These are phyloP conservation scores for Ips nitidus DNA, from an alignment of 1,140 invertebrate genomes.

Conservation along the genomic window DNA sequence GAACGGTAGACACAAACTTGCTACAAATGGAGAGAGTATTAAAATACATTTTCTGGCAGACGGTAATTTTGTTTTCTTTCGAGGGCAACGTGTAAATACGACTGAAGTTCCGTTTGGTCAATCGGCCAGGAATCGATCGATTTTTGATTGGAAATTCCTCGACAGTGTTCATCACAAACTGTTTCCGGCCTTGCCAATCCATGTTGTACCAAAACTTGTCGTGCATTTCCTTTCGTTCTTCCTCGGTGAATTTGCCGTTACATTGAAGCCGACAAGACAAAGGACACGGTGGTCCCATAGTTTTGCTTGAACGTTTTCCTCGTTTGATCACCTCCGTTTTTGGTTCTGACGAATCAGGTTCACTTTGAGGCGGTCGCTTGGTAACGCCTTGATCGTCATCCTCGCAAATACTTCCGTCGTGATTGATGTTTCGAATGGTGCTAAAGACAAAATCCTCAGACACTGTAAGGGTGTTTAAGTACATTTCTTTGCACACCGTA, in stretches of 20 bases:
- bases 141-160: constrained; percentile 31
- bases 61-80: constrained; percentile 20
- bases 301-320: constrained; percentile 20
- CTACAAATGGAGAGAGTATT: constrained; percentile 28
- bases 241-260: constrained; percentile 20
- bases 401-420: constrained; percentile 26
- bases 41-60: constrained; percentile 31
- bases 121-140: constrained; percentile 15
- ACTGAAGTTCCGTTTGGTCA: constrained; percentile 22
- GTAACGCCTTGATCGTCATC: constrained; percentile 8
- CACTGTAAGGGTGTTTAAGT: constrained; percentile 21
- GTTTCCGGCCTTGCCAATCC: constrained; percentile 26
- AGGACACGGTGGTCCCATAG: constrained; percentile 26
- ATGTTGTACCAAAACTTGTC: constrained; percentile 25
- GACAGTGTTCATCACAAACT: constrained; percentile 28
- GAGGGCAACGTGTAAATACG: constrained; percentile 19
- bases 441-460: constrained; percentile 17
- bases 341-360: not conserved
- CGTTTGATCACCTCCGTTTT: constrained; percentile 15
- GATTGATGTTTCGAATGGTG: constrained; percentile 19
- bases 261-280: constrained; percentile 19
- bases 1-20: constrained; percentile 24
- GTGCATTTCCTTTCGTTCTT: constrained; percentile 12
- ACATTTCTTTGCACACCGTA: constrained; percentile 30
- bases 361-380: not conserved